Evolutionary conservation across 2,797 vertebrate genomes (phyloP).

Genomic region (Ambastaia sidthimunki): DNA sequence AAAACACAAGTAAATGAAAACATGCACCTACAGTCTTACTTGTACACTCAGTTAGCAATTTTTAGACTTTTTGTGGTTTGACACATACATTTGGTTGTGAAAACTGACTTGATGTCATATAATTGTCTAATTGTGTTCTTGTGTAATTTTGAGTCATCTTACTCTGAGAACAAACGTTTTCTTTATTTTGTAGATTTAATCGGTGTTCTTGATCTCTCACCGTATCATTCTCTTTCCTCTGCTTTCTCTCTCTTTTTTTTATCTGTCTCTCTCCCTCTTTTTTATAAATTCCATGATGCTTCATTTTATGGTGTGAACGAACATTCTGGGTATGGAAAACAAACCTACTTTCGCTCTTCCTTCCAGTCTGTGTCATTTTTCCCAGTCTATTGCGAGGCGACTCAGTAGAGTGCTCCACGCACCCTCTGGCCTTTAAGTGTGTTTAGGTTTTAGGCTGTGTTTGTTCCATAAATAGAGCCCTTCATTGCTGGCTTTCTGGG

Average conservation of each 20-base stretch:
- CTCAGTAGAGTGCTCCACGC: not conserved
- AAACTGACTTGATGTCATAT: not conserved
- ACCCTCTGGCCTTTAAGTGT: not conserved
- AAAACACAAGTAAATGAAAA: not conserved
- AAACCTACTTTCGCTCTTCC: not conserved
- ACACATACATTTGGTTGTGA: not conserved
- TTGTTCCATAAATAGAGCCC: slow-evolving; percentile 24
- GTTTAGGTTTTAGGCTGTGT: slow-evolving; percentile 5
- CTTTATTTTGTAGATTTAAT: slow-evolving; percentile 28
- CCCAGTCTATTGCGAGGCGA: not conserved
- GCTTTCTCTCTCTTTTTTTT: not conserved
- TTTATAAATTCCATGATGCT: not conserved
- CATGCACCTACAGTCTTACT: not conserved
- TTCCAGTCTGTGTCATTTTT: not conserved
- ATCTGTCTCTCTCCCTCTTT: not conserved
- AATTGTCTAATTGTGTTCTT: slow-evolving; percentile 9
- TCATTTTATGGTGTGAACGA: not conserved
- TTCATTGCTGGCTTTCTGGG: not conserved
- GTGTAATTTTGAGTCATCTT: slow-evolving; percentile 1
- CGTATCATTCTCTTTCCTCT: not conserved
- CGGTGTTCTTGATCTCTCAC: slow-evolving; percentile 28
- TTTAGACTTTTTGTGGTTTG: not conserved
- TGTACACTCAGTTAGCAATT: not conserved
- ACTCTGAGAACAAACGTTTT: slow-evolving; percentile 18
- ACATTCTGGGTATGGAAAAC: not conserved